Percentiles rank a stretch among this genome's conserved stretches.
phyloP scores from a whole-genome alignment of 2,888 invertebrate genomes.

The Oligia latruncula region DNA sequence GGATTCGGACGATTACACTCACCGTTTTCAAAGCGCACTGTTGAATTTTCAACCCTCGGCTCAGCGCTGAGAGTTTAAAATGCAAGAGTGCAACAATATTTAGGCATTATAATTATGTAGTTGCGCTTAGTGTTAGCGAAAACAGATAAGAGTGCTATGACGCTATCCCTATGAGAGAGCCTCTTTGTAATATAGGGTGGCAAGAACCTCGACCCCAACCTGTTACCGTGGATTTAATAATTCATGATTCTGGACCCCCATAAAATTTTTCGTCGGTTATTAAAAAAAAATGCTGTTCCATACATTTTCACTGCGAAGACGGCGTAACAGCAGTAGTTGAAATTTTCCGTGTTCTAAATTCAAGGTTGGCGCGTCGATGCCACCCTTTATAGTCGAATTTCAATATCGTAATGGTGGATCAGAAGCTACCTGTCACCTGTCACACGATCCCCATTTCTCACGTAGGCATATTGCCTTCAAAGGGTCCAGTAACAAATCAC shows the following conservation, averaged over 20 bases:
- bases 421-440: not conserved
- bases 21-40: not conserved
- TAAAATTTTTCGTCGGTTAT: too few species aligned
- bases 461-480: slow-evolving; percentile 8
- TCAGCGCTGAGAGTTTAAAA: not conserved
- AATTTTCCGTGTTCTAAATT: not conserved
- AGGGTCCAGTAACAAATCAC: slow-evolving; percentile 16
- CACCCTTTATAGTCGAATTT: not conserved
- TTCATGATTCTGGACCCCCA: too few species aligned
- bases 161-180: not conserved
- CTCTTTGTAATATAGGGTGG: not conserved
- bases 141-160: not conserved
- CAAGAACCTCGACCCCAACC: not conserved
- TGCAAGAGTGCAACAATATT: not conserved
- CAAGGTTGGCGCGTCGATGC: not conserved
- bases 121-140: not conserved
- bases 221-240: too few species aligned
- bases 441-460: slow-evolving; percentile 4
- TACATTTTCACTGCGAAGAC: too few species aligned
- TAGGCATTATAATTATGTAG: not conserved
- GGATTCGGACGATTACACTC: not conserved
- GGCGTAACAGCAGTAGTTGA: too few species aligned
- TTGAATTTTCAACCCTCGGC: not conserved
- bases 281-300: too few species aligned
- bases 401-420: slow-evolving; percentile 8